Evolutionary conservation across 1,140 invertebrate genomes (phyloP).

Genomic region (Micrasema minimum): DNA sequence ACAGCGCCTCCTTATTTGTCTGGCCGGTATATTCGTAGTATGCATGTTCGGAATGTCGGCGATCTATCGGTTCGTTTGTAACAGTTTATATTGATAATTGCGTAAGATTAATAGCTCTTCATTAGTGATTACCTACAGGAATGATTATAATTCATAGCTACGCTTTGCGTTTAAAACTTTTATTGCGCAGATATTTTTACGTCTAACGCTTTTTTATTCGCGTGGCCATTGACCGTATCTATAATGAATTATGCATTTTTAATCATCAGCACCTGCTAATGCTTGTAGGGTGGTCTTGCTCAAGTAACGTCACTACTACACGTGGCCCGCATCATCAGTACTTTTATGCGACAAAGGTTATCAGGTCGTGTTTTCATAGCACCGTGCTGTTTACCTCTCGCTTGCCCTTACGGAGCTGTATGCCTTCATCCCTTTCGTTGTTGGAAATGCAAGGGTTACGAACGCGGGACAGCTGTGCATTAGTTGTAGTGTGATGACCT

Average conservation of each 20-base stretch:
- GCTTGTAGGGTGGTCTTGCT: conserved; percentile 6
- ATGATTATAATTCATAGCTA: too few relatives aligned
- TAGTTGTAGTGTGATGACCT: conserved; percentile 45
- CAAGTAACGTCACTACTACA: conserved; percentile 31
- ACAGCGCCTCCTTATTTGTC: conserved; percentile 2
- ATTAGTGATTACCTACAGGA: too few relatives aligned
- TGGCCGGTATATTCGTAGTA: neutral
- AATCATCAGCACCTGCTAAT: conserved; percentile 10
- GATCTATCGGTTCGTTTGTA: too few relatives aligned
- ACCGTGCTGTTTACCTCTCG: conserved; percentile 1
- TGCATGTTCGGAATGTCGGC: neutral
- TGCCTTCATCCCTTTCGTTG: conserved; percentile 2
- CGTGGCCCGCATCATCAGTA: conserved; percentile 30
- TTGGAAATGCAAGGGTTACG: conserved; percentile 37
- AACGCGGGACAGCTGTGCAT: conserved; percentile 44
- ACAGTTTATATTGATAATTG: too few relatives aligned
- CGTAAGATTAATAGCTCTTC: too few relatives aligned
- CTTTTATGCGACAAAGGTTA: conserved; percentile 31
- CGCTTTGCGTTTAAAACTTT: too few relatives aligned
- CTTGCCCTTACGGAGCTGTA: neutral
- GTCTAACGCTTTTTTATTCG: too few relatives aligned
- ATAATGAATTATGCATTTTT: too few relatives aligned
- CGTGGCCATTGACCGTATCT: too few relatives aligned
- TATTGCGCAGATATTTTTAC: too few relatives aligned
- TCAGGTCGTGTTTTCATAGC: conserved; percentile 20